Conservation (phyloP, 2,888 invertebrate genomes). For the Agapostemon virescens region DNA sequence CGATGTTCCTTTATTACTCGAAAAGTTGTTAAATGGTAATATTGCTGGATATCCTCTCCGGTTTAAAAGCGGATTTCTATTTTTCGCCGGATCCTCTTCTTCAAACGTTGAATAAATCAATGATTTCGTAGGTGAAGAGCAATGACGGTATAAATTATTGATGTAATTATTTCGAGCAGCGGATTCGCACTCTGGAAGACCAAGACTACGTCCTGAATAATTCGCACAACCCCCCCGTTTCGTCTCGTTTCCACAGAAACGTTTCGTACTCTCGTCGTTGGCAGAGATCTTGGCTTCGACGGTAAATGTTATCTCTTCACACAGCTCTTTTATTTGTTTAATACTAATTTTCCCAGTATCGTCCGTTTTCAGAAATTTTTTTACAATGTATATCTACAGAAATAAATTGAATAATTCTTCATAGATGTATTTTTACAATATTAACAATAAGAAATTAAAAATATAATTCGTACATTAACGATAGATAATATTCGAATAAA, state of each 20-base stretch:
- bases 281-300: background rate
- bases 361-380: too few species aligned
- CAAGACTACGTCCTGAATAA: conserved; percentile 35
- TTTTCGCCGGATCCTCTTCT: background rate
- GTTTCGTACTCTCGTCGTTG: background rate
- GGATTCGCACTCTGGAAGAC: background rate
- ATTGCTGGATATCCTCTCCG: background rate
- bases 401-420: too few species aligned
- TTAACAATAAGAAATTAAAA: too few species aligned
- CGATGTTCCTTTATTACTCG: background rate
- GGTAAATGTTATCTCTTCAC: background rate
- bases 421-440: too few species aligned
- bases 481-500: too few species aligned
- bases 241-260: background rate
- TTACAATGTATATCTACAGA: too few species aligned
- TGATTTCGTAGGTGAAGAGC: conserved; percentile 3
- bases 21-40: background rate
- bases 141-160: conserved; percentile 41
- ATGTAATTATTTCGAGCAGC: conserved; percentile 40
- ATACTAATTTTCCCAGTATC: too few species aligned
- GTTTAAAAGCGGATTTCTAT: background rate
- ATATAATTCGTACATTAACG: too few species aligned
- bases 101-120: conserved; percentile 33
- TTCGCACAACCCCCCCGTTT: conserved; percentile 16
- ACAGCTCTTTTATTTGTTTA: background rate